Evolutionary conservation across 2,888 invertebrate genomes (phyloP).

Genomic region (Sabellastarte sp.): DNA sequence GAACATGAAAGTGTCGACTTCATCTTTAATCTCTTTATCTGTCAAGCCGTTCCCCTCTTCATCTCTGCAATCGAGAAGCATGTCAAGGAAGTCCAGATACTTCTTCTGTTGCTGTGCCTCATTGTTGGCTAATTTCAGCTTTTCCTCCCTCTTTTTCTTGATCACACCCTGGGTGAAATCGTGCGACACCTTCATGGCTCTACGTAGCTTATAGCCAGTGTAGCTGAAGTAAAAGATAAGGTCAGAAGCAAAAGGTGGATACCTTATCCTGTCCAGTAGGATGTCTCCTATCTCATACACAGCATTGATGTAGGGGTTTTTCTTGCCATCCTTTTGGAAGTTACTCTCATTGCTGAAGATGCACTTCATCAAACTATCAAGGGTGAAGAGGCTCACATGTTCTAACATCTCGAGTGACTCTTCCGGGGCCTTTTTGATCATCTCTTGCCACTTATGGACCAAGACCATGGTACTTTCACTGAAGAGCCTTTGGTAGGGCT

Average conservation of each 20-base stretch:
- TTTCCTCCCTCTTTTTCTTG: neutral
- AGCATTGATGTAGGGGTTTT: neutral
- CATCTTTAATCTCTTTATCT: slow-evolving; percentile 6
- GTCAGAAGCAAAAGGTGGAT: neutral
- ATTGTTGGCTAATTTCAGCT: neutral
- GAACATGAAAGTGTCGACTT: slow-evolving; percentile 14
- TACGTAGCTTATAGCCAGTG: slow-evolving; percentile 7
- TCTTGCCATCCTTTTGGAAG: slow-evolving; percentile 28
- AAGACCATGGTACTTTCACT: slow-evolving; percentile 1
- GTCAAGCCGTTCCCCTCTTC: slow-evolving; percentile 4
- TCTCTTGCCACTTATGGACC: too few relatives aligned
- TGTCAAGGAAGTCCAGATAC: slow-evolving; percentile 11
- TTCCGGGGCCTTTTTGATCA: neutral
- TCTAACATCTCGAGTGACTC: slow-evolving; percentile 31
- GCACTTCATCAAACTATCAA: slow-evolving; percentile 39
- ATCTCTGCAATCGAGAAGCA: slow-evolving; percentile 6
- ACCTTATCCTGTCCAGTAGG: too few relatives aligned
- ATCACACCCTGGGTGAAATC: slow-evolving; percentile 4
- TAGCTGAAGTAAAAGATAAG: slow-evolving; percentile 5
- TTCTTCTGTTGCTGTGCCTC: neutral
- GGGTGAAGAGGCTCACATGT: slow-evolving; percentile 33
- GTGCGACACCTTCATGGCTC: slow-evolving; percentile 1
- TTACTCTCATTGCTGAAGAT: slow-evolving; percentile 37
- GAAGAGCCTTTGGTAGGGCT: slow-evolving; percentile 10
- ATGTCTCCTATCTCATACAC: too few relatives aligned